Conservation (phyloP, 2,797 vertebrate genomes). For the Eulemur coronatus region DNA sequence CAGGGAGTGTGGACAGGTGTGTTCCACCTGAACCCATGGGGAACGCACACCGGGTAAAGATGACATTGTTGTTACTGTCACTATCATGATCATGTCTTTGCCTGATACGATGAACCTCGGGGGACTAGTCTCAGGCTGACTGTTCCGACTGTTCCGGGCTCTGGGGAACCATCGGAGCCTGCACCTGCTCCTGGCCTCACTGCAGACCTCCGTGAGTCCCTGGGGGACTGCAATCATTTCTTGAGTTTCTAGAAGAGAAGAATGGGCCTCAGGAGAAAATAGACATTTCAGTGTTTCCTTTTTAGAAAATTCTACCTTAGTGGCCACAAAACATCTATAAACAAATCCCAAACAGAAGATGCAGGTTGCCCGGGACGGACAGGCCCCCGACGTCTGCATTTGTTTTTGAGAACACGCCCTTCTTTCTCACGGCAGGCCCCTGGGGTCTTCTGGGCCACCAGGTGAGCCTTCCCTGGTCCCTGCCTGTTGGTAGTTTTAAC, state of each 20-base stretch:
- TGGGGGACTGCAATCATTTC: neutral
- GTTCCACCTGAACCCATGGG: fast-evolving
- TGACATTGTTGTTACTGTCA: fast-evolving
- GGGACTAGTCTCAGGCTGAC: neutral
- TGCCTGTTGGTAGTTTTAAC: fast-evolving
- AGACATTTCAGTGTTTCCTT: neutral
- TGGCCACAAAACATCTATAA: neutral
- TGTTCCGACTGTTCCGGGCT: fast-evolving
- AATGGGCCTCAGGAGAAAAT: neutral
- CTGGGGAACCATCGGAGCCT: neutral
- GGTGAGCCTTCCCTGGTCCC: neutral
- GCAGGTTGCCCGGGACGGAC: no score
- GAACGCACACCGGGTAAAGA: fast-evolving
- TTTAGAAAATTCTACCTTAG: neutral
- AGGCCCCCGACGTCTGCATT: neutral
- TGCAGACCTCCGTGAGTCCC: neutral
- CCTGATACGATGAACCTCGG: no score
- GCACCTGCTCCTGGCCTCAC: no score
- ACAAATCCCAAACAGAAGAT: neutral
- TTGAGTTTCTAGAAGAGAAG: neutral
- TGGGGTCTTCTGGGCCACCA: no score
- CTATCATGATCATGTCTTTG: fast-evolving
- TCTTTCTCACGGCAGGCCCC: neutral
- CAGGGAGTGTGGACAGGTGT: neutral
- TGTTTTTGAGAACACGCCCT: no score